Evolutionary conservation across 2,888 invertebrate genomes (phyloP), one percentile per base, ranked within the genome.

Genomic region (Cyrtodaria siliqua): DNA sequence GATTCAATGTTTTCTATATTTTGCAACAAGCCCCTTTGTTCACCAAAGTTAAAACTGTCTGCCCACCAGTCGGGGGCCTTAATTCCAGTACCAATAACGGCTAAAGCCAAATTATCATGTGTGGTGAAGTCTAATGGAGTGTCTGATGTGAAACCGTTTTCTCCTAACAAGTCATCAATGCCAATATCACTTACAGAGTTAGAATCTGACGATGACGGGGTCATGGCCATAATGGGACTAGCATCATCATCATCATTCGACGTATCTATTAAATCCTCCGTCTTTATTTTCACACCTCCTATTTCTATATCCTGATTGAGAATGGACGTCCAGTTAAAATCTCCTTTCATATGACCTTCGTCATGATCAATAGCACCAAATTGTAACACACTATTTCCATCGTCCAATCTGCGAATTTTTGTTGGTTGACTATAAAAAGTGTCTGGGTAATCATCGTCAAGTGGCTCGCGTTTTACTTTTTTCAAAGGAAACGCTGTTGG

Each of bases 11-110:
- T 77, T 27, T 78, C 78, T 63, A 80, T 80, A 44, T 83, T 81
- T 49, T 76, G 71, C 62, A 79, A 67, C 8, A 82, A 67, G 14
- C 79, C 73, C 33, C 79, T 69, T 24, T 79, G 78, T 26, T 79
- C 83, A 40, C 82, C 80, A 44, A 77, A 73, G 50, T 83, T 83
- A 14, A 86, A 72, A 70, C 79, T 87, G 44, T 90, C 90, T 23
- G 76, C 78, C 93, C 93, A 93, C 92, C 93, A 92, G n/a, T 89
- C 89, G 0, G 92, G 92, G 1, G 92, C 88, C 63, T 85, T 85
- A 40, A 93, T 92, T n/a, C 89, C 86, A 6, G 86, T 84, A n/a
- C 93, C 93, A 9, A 88, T 87, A 29, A 92, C 87, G n/a, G 90
- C 89, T 59, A 92, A 77, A 75, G 90, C 89, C 16, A 90, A 73